Base-by-base conservation (phyloP, 1,140 invertebrate species). In the Nephila pilipes region DNA sequence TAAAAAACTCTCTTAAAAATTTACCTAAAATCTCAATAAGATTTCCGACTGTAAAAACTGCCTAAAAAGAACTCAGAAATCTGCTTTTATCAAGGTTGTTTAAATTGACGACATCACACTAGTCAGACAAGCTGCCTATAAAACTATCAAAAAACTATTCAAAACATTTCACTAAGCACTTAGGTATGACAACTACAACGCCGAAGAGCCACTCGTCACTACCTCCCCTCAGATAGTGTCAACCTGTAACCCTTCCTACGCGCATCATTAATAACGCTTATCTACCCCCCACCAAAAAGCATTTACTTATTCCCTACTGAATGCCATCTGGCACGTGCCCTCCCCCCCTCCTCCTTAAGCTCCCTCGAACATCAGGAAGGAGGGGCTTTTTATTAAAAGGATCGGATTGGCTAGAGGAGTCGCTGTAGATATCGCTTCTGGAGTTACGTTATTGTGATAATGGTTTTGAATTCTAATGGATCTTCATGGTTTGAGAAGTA, bases 361-460 rank as follows among this genome's bases (percentile, higher is more conserved):
- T 36, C 22, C 57, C 57, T 22, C 57, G 16, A 58, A 58, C 57
- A 58, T 3, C 55, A 55, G 36, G 60, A 29, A 90, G 89, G 89
- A 83, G 75, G 89, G 89, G 89, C 89, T 83, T 81, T 90, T 90
- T 81, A 81, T 63, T 81, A 90, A 90, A 90, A 83, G 89, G 75
- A 29, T 75, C 55, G 32, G 87, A 81, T 90, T 90, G 89, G 89
- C 54, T 90, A 25, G 18, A 57, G 22, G 46, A 60, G 32, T 81
- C 22, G 89, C 18, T 60, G 63, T 46, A 83, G 75, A 83, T 90
- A 90, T 81, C 14, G 32, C 54, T 83, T 29, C 38, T 46, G 38
- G 38, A 46, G 38, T 46, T 46, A 46, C n/a, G 85, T 54, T 38
- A 65, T 87, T 54, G 57, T 46, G 58, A 69, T 87, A 87, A 87